Base-by-base conservation (phyloP, 2,113 vertebrate species). In the Odontophorus gujanensis region DNA sequence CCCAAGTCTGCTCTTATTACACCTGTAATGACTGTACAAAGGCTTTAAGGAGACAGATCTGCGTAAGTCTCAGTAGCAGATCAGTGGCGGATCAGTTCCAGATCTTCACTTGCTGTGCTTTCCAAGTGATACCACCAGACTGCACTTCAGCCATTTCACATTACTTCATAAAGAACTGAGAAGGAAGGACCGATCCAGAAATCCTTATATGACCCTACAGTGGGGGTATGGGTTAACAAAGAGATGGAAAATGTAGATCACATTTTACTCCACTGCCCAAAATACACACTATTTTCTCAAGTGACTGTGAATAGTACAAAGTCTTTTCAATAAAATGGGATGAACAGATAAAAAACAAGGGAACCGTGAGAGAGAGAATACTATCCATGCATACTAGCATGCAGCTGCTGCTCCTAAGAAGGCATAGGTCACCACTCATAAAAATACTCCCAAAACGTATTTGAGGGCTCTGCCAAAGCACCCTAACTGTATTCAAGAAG, bases 201-300 rank as follows among this genome's bases (percentile, higher is more conserved):
- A 11, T 71, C 36, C 45, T 32, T 3, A 63, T 67, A 45, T 58
- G 59, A 53, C 47, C 59, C 72, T 63, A 55, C 51, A 32, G 40
- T 77, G 72, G 75, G 83, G 43, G 36, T 73, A 10, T 67, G 75
- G 38, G 88, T 84, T 81, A 86, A 75, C 28, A 61, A 65, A 68
- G 82, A 65, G 73, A 81, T 88, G 88, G 88, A 92, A 95, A 94
- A 86, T 86, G 65, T 40, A 50, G 80, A 74, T 72, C 40, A 80
- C 45, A 87, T 87, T 72, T 83, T 90, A 66, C 53, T 74, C 57
- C 58, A 68, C 18, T 74, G 77, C 73, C 79, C 76, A 63, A 92
- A 96, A 95, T 90, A 90, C 42, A 45, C 38, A 21, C 42, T 83
- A 45, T 96, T 91, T 90, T 90, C 85, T 96, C 85, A 78, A 90